These are phyloP conservation scores for Diphyllodes magnificus DNA, from an alignment of 2,113 vertebrate species.

Conservation along the genomic window DNA sequence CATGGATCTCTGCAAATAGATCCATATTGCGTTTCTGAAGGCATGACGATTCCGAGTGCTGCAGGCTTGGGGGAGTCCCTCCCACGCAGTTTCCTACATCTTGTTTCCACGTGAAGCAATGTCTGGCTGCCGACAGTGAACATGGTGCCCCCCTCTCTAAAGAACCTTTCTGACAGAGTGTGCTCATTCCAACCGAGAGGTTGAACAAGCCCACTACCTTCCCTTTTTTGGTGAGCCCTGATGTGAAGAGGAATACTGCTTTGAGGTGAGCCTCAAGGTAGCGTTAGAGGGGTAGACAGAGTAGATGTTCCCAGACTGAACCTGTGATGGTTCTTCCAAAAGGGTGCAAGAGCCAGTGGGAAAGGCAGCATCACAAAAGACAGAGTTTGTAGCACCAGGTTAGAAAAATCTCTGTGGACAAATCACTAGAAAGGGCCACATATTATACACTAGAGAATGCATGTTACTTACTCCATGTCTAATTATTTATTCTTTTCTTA, in stretches of 20 bases:
- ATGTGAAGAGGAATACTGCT: background rate
- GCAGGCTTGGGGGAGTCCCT: background rate
- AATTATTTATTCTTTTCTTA: background rate
- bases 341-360: background rate
- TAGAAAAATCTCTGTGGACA: background rate
- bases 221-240: background rate
- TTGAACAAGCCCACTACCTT: background rate
- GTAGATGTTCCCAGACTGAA: background rate
- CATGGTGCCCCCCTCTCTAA: background rate
- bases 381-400: background rate
- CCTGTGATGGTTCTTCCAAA: background rate
- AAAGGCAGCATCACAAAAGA: background rate
- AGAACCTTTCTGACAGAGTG: background rate
- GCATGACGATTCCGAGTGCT: background rate
- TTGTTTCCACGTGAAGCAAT: background rate
- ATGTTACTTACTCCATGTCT: background rate
- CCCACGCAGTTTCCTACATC: background rate
- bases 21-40: background rate
- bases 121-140: background rate
- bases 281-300: background rate
- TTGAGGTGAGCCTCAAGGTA: background rate
- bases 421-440: background rate
- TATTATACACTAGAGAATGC: background rate
- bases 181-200: background rate
- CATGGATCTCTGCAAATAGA: background rate